Base-by-base conservation (phyloP, 1,140 invertebrate genomes). In the Spodoptera frugiperda region DNA sequence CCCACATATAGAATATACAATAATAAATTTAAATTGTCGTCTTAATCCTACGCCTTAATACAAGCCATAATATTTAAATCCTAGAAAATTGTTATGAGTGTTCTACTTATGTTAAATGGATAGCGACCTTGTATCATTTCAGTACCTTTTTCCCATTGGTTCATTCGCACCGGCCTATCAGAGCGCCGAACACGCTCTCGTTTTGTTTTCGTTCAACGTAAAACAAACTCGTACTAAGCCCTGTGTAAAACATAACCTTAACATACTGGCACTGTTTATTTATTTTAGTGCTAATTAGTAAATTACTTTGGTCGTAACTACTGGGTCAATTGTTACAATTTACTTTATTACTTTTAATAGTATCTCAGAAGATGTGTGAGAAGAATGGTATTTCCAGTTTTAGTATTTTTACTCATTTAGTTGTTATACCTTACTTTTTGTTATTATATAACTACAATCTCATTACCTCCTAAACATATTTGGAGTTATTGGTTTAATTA, bases 1-100 rank as follows among this genome's bases (percentile, higher is more conserved):
- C 6, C 39, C 33, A 11, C 33, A 9, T 30, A 30, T 39, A 5
- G 17, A 25, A 33, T 39, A 14, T 1, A 61, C 30, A 17, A 11
- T 63, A 39, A 17, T 63, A 5, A 63, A 63, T 44, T 33, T 11
- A 11, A 63, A 63, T 44, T 63, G 33, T 63, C 59, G 44, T 3
- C 14, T 5, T 63, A 63, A 63, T 63, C 59, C 33, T 63, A 44
- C 11, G 2, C 15, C 44, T 15, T n/a, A n/a, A 63, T 17, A 61
- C 30, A 61, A 33, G 30, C 33, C 59, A 44, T 44, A 15, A 17
- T 44, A 15, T 17, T 44, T 63, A 11, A 46, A 15, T 44, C 59
- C 30, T n/a, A 44, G 15, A 44, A 44, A 44, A 44, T 63, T 44
- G 33, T 63, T 44, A 63, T 39, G 30, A 63, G 33, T 39, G 5